A percentile compares a stretch with the other conserved stretches of the same genome.
phyloP scores from a whole-genome alignment of 2,797 vertebrate genomes.

The Podarcis siculus region DNA sequence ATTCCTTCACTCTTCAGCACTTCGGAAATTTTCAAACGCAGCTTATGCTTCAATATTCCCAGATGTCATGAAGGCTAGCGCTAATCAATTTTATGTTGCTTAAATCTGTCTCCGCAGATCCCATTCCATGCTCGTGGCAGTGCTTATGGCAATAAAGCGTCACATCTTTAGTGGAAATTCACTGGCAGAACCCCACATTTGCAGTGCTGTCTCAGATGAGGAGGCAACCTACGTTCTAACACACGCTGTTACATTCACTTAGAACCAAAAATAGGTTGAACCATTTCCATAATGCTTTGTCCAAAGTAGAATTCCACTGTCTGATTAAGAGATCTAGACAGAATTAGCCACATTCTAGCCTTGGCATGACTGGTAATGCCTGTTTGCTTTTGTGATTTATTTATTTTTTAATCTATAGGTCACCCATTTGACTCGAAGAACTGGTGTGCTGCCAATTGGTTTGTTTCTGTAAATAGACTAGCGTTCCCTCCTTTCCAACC shows the following conservation, averaged over 20 bases:
- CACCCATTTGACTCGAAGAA: conserved; percentile 4
- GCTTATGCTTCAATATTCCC: neutral
- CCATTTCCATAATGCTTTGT: conserved; percentile 22
- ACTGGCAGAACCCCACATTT: conserved; percentile 11
- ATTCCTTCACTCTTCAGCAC: neutral
- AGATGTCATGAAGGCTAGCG: neutral
- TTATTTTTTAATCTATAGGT: neutral
- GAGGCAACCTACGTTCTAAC: conserved; percentile 26
- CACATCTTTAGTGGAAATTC: neutral
- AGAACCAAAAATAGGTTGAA: neutral
- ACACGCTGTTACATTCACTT: neutral
- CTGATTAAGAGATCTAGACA: neutral
- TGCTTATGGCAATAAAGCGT: neutral
- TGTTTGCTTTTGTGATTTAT: conserved; percentile 5
- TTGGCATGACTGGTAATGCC: conserved; percentile 51
- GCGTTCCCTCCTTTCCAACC: neutral
- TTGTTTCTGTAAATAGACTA: neutral
- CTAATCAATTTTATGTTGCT: conserved; percentile 4
- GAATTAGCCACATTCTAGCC: conserved; percentile 40
- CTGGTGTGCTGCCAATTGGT: conserved; percentile 17
- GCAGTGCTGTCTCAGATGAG: conserved; percentile 11
- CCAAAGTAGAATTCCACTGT: neutral
- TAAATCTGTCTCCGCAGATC: neutral
- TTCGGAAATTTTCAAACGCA: neutral
- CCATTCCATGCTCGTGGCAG: neutral